Percentiles rank a stretch among this genome's conserved stretches.
Evolutionary conservation across 2,888 invertebrate genomes (phyloP).

Genomic region (Chymomyza procnemis): DNA sequence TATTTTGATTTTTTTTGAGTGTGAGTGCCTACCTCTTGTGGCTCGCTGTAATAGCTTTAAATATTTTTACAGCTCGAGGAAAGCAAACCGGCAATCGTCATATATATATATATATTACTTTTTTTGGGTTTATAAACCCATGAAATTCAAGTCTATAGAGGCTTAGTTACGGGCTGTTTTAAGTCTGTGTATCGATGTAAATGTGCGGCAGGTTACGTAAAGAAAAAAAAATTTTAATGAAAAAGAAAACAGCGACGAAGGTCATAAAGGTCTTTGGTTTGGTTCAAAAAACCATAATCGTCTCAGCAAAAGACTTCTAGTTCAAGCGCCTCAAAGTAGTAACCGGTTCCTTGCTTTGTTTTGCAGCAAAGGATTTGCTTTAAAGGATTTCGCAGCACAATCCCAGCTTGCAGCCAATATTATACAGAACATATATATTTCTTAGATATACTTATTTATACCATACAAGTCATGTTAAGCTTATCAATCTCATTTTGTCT

Average conservation of each 20-base stretch:
- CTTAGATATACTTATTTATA: not conserved
- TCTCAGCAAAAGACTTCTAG: too few relatives aligned
- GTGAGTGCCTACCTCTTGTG: slow-evolving; percentile 11
- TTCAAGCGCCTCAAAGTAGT: too few relatives aligned
- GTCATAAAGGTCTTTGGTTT: too few relatives aligned
- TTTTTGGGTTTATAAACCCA: not conserved
- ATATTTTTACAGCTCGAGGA: slow-evolving; percentile 54
- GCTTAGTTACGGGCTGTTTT: not conserved
- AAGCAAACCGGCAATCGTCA: not conserved
- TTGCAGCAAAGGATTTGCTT: not conserved
- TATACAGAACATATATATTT: not conserved
- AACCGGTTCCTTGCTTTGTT: not conserved
- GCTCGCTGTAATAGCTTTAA: slow-evolving; percentile 43
- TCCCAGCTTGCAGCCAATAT: not conserved
- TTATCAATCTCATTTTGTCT: not conserved
- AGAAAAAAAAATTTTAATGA: not conserved
- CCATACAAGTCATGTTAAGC: not conserved
- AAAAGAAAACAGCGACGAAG: not conserved
- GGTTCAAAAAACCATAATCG: too few relatives aligned
- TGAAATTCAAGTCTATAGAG: not conserved
- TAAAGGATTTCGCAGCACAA: not conserved
- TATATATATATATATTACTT: too few relatives aligned
- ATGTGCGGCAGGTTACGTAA: too few relatives aligned
- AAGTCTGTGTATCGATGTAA: too few relatives aligned
- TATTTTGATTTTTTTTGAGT: slow-evolving; percentile 18